Conservation (phyloP, 2,113 vertebrate species). For the Nesoenas mayeri region DNA sequence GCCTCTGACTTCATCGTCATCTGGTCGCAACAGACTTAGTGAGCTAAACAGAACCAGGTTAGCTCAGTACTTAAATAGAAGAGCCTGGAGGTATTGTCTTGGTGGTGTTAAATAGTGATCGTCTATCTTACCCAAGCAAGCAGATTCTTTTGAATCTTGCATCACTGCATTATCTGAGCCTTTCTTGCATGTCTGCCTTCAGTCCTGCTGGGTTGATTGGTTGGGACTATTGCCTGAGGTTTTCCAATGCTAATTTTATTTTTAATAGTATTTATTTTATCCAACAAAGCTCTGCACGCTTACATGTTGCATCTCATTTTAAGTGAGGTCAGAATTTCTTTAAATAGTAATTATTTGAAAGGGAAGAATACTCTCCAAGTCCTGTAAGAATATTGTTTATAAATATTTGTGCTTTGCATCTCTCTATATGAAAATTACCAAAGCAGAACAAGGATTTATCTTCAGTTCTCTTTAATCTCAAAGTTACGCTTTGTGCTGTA, state of each 20-base stretch:
- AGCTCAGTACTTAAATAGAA: slow-evolving; percentile 24
- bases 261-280: slow-evolving; percentile 39
- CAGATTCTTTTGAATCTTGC: slow-evolving; percentile 18
- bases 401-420: slow-evolving; percentile 22
- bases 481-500: not conserved
- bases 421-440: not conserved
- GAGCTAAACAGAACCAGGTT: not conserved
- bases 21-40: slow-evolving; percentile 13
- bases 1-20: slow-evolving; percentile 33
- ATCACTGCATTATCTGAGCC: not conserved
- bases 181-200: not conserved
- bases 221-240: not conserved
- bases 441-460: slow-evolving; percentile 18
- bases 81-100: slow-evolving; percentile 22
- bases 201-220: not conserved
- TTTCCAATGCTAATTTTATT: not conserved
- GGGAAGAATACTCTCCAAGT: not conserved
- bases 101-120: not conserved
- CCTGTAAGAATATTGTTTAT: slow-evolving; percentile 28
- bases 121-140: slow-evolving; percentile 14
- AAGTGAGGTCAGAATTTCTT: slow-evolving; percentile 36
- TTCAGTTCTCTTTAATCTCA: slow-evolving; percentile 7
- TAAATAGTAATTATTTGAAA: slow-evolving; percentile 48
- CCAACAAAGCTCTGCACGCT: not conserved
- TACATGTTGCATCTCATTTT: not conserved